Conservation (phyloP, 2,888 invertebrate genomes). For the Macroteleia sp. region DNA sequence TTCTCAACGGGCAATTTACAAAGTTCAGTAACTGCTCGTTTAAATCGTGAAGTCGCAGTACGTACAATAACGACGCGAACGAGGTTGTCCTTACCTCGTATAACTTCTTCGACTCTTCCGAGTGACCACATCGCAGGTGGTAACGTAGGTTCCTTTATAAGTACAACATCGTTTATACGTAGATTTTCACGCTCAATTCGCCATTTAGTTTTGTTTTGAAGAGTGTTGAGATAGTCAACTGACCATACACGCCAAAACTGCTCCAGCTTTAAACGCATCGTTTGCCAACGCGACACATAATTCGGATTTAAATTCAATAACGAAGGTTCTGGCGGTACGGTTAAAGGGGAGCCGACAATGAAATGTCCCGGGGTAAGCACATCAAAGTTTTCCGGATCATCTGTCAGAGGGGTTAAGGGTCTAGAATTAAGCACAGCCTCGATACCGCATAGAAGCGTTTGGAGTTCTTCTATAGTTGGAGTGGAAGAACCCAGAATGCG, state of each 20-base stretch:
- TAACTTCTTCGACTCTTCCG: no score
- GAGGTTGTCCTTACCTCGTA: no score
- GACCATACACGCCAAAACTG: not conserved
- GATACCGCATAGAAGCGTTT: not conserved
- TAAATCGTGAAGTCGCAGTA: not conserved
- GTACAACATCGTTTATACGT: not conserved
- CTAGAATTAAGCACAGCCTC: conserved; percentile 1
- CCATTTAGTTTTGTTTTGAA: not conserved
- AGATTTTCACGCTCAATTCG: not conserved
- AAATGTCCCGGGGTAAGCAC: not conserved
- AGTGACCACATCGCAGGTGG: not conserved
- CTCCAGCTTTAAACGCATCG: not conserved
- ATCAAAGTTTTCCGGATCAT: not conserved
- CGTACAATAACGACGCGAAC: not conserved
- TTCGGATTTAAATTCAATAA: not conserved
- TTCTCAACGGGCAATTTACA: not conserved
- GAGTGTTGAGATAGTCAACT: not conserved
- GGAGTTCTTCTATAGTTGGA: not conserved
- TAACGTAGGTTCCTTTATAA: not conserved
- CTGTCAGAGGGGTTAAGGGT: not conserved
- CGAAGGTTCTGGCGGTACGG: not conserved
- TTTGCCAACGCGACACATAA: conserved; percentile 1
- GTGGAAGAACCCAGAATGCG: not conserved
- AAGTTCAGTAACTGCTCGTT: not conserved
- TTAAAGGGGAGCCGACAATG: not conserved